Evolutionary conservation across 2,888 invertebrate genomes (phyloP).

Genomic region (Epicampocera succincta): DNA sequence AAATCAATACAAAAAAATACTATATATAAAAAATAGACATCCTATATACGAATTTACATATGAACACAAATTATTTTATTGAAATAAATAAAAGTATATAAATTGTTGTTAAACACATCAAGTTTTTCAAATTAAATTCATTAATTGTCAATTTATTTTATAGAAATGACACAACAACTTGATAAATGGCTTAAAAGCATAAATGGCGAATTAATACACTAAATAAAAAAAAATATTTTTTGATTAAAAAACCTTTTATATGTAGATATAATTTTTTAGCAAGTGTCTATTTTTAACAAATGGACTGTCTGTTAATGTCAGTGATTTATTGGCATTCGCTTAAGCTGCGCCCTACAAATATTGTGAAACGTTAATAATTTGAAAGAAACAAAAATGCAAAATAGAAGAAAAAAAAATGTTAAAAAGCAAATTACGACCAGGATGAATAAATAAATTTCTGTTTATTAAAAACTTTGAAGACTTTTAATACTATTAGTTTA

Average conservation of each 20-base stretch:
- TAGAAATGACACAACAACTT: conserved; percentile 43
- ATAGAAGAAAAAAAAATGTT: background rate
- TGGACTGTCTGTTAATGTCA: conserved; percentile 61
- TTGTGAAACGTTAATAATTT: background rate
- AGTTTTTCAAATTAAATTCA: too few species aligned
- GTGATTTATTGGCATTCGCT: conserved; percentile 41
- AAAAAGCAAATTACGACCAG: background rate
- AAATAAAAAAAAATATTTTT: conserved; percentile 20
- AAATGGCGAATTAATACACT: background rate
- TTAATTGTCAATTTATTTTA: conserved; percentile 52
- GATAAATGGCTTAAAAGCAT: conserved; percentile 52
- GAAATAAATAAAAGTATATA: background rate
- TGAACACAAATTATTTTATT: too few species aligned
- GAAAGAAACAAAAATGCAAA: background rate
- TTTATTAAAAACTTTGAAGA: too few species aligned
- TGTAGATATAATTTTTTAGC: conserved; percentile 33
- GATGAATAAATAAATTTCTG: too few species aligned
- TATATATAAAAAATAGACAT: too few species aligned
- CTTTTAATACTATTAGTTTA: too few species aligned
- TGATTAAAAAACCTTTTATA: conserved; percentile 15
- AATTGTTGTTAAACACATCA: background rate
- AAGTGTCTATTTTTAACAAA: conserved; percentile 59
- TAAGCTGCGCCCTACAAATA: conserved; percentile 29
- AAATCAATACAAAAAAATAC: too few species aligned
- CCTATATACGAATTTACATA: too few species aligned